Evolutionary conservation across 2,797 vertebrate species (phyloP), one percentile per base, ranked within the genome.

Genomic region (Coranthus polyacanthus): DNA sequence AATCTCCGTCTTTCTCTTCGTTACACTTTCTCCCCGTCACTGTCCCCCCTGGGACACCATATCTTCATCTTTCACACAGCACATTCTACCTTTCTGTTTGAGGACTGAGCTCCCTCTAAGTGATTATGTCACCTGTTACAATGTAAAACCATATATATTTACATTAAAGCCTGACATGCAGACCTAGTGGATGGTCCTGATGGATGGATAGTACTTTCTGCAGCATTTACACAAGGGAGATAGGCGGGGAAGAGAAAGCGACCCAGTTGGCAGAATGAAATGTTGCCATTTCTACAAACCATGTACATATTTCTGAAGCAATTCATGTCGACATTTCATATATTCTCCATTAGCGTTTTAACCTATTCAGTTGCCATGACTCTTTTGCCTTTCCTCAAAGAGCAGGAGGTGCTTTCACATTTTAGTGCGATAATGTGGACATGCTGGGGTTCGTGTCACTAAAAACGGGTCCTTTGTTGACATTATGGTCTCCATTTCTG

Each of bases 1-100:
- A 78, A 74, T 62, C 81, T 78, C 41, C 61, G 41, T 68, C 54
- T 55, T 70, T 82, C 36, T 71, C 34, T 29, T 46, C 3, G 11
- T 42, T 22, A 65, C 45, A 50, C 52, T 56, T 71, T 67, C 58
- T 57, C 20, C 49, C 34, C 17, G 13, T 72, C 15, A 1, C 46
- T n/a, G 17, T 68, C 47, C 54, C 68, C 61, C 54, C 11, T 6
- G 5, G 46, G 43, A 55, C 62, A 50, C 54, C n/a, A 2, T 62
- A 59, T 54, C 49, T 24, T 37, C 39, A 24, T 20, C 17, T 45
- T 59, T 49, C n/a, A 58, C 26, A 49, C 10, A 32, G 29, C 29
- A 43, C 45, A 20, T 21, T 2, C 9, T 2, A n/a, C 5, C 2
- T 24, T 58, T 72, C 54, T 70, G n/a, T 77, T 64, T 42, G 47